Evolutionary conservation across 2,113 vertebrate species (phyloP).

Genomic region (Penelope pileata): DNA sequence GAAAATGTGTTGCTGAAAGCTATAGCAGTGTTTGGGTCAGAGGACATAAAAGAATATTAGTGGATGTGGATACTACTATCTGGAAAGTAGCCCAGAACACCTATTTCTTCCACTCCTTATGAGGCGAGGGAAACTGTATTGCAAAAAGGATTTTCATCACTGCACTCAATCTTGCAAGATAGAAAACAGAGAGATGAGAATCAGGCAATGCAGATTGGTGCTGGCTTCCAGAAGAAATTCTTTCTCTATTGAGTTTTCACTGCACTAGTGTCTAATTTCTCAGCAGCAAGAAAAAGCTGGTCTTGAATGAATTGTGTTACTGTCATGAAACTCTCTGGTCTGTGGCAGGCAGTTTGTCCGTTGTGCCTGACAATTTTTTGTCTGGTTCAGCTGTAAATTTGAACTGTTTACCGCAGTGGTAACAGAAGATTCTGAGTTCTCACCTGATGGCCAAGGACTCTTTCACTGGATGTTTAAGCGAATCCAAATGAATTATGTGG

Average conservation of each 20-base stretch:
- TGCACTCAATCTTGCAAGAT: not conserved
- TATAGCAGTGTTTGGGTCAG: not conserved
- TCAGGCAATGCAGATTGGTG: not conserved
- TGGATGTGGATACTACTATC: not conserved
- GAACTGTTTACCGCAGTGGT: not conserved
- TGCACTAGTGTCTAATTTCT: not conserved
- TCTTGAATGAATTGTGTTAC: not conserved
- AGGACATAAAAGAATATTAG: not conserved
- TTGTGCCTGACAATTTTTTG: not conserved
- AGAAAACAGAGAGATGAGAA: not conserved
- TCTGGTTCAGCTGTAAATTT: not conserved
- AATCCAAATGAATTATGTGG: not conserved
- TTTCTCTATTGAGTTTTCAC: not conserved
- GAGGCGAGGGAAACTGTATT: not conserved
- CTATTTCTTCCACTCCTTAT: not conserved
- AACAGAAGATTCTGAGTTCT: not conserved
- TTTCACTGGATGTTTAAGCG: not conserved
- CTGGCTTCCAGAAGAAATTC: not conserved
- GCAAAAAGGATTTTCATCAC: not conserved
- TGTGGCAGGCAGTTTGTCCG: not conserved
- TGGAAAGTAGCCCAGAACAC: not conserved
- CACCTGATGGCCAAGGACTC: not conserved
- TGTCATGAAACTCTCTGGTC: not conserved
- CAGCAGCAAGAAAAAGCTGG: not conserved
- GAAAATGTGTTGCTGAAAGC: not conserved